Conservation (phyloP, 1,140 invertebrate genomes). For the Gonatopus flavifemur region DNA sequence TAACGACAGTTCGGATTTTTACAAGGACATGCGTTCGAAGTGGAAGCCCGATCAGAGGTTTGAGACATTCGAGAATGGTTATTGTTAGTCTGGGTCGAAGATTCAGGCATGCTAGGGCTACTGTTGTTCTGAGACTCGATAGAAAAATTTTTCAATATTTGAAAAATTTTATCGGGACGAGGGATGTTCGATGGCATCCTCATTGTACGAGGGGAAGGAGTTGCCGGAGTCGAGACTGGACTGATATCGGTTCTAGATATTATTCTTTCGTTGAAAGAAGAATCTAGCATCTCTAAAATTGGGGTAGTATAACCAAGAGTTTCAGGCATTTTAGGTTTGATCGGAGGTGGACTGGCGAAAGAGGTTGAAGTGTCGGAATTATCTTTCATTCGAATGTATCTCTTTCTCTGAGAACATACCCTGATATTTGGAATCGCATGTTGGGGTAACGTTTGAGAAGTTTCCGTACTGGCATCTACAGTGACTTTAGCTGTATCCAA, state of each 20-base stretch:
- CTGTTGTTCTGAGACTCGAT: conserved; percentile 5
- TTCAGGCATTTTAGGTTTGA: conserved; percentile 20
- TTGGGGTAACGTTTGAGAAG: conserved; percentile 21
- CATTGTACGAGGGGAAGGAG: conserved; percentile 49
- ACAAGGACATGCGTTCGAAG: conserved; percentile 32
- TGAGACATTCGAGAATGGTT: conserved; percentile 14
- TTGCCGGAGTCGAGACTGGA: conserved; percentile 53
- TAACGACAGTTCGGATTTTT: conserved; percentile 41
- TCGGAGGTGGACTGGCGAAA: conserved; percentile 45
- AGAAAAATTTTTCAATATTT: conserved; percentile 23
- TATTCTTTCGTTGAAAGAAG: conserved; percentile 25
- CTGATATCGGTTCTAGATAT: conserved; percentile 27
- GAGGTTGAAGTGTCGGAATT: conserved; percentile 50
- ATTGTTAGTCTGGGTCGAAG: conserved; percentile 13
- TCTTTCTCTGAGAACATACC: conserved; percentile 10
- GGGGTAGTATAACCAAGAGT: conserved; percentile 32
- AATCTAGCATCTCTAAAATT: conserved; percentile 47
- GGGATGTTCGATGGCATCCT: conserved; percentile 47
- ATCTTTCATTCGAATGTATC: conserved; percentile 32
- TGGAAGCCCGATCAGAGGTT: not conserved
- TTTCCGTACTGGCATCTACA: conserved; percentile 41
- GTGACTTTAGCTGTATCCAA: conserved; percentile 10
- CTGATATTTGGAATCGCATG: not conserved
- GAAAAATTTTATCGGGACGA: conserved; percentile 21
- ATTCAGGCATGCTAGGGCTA: conserved; percentile 1